phyloP scores from a whole-genome alignment of 1,140 invertebrate species.

The Chionoecetes opilio region DNA sequence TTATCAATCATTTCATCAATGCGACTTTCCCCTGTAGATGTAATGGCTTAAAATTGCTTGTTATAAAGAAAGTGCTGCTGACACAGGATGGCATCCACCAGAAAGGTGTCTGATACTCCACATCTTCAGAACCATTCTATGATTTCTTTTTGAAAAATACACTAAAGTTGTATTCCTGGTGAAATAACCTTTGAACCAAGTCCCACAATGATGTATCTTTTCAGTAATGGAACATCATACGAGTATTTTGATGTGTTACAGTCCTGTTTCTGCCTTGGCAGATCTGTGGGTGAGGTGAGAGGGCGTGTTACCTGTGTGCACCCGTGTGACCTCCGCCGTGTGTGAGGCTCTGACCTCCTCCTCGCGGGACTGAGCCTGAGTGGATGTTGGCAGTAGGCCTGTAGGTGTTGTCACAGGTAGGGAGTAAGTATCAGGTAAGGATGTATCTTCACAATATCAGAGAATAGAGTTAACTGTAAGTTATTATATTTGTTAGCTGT shows the following conservation, averaged over 20 bases:
- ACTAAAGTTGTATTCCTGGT: too few species aligned
- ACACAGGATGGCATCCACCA: too few species aligned
- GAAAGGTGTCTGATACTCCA: too few species aligned
- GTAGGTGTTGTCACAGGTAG: slow-evolving; percentile 57
- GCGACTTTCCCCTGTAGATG: too few species aligned
- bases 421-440: background rate
- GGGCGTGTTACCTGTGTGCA: slow-evolving; percentile 68
- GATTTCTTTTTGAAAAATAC: too few species aligned
- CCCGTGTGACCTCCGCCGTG: slow-evolving; percentile 63
- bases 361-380: slow-evolving; percentile 39
- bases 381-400: slow-evolving; percentile 55
- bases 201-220: too few species aligned
- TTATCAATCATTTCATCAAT: too few species aligned
- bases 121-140: too few species aligned
- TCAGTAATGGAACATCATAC: too few species aligned
- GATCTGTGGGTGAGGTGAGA: background rate
- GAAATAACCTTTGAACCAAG: too few species aligned
- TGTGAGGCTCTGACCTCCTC: slow-evolving; percentile 50
- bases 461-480: background rate
- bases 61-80: too few species aligned
- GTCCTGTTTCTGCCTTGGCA: background rate
- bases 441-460: background rate
- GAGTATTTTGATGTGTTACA: background rate
- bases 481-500: background rate
- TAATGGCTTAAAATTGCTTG: too few species aligned